Percentiles rank a stretch among this genome's conserved stretches.
These are phyloP conservation scores for Cynopterus brachyotis DNA, from an alignment of 2,113 vertebrate species.

Conservation along the genomic window DNA sequence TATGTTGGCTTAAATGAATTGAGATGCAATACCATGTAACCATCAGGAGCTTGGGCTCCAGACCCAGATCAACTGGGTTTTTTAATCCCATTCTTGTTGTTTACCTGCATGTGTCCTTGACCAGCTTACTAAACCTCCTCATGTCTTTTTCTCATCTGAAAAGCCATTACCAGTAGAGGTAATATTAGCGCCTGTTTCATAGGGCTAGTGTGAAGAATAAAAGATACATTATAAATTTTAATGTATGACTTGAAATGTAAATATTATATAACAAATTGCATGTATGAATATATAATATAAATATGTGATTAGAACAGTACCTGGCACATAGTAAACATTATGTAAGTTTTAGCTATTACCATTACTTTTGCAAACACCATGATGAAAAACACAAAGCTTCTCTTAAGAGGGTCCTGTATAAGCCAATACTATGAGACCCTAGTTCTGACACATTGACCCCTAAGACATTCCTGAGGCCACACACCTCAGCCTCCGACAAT, in stretches of 20 bases:
- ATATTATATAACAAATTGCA: background rate
- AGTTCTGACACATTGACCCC: background rate
- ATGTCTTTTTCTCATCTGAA: background rate
- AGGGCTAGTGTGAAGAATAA: background rate
- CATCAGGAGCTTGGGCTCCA: background rate
- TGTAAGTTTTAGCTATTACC: background rate
- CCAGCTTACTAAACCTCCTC: background rate
- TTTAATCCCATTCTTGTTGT: background rate
- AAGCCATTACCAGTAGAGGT: background rate
- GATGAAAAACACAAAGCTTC: background rate
- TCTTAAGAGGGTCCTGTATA: background rate
- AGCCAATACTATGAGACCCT: background rate
- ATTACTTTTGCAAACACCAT: background rate
- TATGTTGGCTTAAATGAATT: background rate
- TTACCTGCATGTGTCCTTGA: background rate
- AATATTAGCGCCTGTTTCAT: background rate
- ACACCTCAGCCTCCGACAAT: accelerated
- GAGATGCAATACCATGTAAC: background rate
- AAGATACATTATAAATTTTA: background rate
- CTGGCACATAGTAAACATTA: background rate
- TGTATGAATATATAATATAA: background rate
- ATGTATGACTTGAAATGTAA: background rate
- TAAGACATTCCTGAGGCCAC: background rate
- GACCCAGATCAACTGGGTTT: background rate
- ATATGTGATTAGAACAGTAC: background rate